A percentile compares a stretch with the other conserved stretches of the same genome.
Evolutionary conservation across 2,797 vertebrate genomes (phyloP).

Genomic region (Muraenolepis orangiensis): DNA sequence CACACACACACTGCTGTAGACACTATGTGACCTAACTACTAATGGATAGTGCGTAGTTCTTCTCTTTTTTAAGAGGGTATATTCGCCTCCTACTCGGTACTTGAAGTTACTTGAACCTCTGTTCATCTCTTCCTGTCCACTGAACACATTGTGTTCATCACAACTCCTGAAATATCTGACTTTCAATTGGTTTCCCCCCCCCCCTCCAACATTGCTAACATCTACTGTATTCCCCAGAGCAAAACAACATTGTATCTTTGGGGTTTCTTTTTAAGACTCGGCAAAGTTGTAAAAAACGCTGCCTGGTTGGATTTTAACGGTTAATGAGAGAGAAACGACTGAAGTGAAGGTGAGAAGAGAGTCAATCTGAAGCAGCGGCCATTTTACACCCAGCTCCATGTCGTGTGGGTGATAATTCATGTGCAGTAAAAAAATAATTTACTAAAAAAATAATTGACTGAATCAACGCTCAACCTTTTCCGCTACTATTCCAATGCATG

Average conservation of each 20-base stretch:
- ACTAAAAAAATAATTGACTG: neutral
- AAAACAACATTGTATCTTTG: neutral
- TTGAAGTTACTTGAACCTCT: neutral
- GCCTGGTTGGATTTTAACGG: too few relatives aligned
- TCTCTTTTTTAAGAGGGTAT: neutral
- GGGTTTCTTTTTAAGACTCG: neutral
- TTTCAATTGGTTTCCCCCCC: neutral
- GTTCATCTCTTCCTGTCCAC: neutral
- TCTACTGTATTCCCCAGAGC: neutral
- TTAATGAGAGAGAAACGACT: neutral
- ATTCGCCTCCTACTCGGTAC: neutral
- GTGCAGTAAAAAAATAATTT: neutral
- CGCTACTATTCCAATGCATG: neutral
- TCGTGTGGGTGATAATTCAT: neutral
- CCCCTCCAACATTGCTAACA: neutral
- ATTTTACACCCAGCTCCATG: neutral
- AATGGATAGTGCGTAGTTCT: neutral
- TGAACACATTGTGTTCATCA: neutral
- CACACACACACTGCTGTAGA: neutral
- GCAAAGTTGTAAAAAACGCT: neutral
- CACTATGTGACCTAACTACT: neutral
- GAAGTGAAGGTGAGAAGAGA: neutral
- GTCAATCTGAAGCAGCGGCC: neutral
- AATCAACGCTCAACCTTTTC: neutral
- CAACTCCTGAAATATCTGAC: too few relatives aligned